Evolutionary conservation across 2,797 vertebrate species (phyloP).

Genomic region (Phoebastria nigripes): DNA sequence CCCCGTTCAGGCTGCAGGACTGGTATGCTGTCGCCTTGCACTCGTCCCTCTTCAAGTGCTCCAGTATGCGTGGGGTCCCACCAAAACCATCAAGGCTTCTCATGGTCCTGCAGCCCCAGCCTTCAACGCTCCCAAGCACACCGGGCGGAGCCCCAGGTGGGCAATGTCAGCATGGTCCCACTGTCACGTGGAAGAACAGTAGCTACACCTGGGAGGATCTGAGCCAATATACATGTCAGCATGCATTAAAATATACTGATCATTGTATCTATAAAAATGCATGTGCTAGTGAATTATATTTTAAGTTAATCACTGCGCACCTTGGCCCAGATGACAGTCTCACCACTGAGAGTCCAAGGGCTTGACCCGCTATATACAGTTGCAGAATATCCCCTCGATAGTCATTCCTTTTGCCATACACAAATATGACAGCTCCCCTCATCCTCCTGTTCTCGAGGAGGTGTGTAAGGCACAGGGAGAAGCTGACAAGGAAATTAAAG

Average conservation of each 20-base stretch:
- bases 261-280: background rate
- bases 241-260: background rate
- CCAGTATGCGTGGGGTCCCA: background rate
- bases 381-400: background rate
- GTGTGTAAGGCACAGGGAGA: background rate
- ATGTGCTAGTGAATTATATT: background rate
- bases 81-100: background rate
- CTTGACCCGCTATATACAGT: background rate
- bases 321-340: background rate
- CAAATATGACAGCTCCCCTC: background rate
- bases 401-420: background rate
- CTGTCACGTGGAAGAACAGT: background rate
- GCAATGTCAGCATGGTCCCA: background rate
- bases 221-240: background rate
- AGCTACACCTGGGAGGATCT: background rate
- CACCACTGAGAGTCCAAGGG: background rate
- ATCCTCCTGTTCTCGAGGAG: background rate
- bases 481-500: conserved; percentile 17
- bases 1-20: background rate
- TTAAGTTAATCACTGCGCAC: background rate
- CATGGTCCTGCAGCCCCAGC: background rate
- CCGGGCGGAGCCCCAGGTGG: background rate
- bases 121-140: background rate
- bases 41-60: background rate
- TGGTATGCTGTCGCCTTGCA: accelerated